Conservation (phyloP, 2,113 vertebrate genomes). For the Aegotheles bennettii region DNA sequence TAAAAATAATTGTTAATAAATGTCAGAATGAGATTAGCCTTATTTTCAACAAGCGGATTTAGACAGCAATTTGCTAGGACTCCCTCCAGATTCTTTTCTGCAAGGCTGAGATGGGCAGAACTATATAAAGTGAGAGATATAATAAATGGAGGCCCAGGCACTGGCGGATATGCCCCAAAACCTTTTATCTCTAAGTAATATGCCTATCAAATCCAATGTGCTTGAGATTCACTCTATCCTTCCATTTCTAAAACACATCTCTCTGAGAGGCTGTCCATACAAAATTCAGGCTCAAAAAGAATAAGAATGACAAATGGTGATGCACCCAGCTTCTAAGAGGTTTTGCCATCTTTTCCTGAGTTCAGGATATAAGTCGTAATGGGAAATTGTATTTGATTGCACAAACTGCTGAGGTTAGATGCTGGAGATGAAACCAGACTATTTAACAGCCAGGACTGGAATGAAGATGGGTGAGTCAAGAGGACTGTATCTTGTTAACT, state of each 20-base stretch:
- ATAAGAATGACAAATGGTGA: rapidly evolving
- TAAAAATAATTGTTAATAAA: neutral
- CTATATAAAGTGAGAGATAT: neutral
- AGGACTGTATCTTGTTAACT: neutral
- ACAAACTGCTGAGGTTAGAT: neutral
- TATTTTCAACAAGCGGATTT: neutral
- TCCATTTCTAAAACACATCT: neutral
- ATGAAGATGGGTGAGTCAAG: neutral
- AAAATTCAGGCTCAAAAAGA: neutral
- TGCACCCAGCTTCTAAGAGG: neutral
- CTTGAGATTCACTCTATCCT: neutral
- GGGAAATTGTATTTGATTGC: neutral
- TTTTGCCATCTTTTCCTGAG: neutral
- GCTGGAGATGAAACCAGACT: neutral
- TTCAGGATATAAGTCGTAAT: neutral
- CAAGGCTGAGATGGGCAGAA: neutral
- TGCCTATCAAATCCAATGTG: neutral
- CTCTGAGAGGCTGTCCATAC: neutral
- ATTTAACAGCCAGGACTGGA: neutral
- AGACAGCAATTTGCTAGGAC: neutral
- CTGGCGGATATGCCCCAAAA: neutral
- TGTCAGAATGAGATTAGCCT: neutral
- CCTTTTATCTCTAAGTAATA: neutral
- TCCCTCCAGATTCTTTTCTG: neutral
- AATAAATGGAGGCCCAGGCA: neutral